Base-by-base conservation (phyloP, 2,797 vertebrate genomes). In the Brachymystax lenok region DNA sequence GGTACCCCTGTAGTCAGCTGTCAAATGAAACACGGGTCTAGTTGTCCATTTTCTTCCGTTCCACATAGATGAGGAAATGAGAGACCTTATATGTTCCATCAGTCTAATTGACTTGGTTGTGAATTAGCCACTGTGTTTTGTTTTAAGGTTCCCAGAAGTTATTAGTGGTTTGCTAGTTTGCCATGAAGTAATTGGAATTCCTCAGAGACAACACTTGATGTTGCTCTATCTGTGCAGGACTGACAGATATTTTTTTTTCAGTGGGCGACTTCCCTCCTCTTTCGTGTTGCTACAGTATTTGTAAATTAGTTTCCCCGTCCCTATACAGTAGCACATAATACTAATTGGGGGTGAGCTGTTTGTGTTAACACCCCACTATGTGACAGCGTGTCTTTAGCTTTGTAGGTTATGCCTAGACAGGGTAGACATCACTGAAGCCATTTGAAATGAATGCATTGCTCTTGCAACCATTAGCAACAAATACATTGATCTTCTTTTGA, bases 41-140 rank as follows among this genome's bases (percentile, higher is more conserved):
- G 73, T 33, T 64, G 21, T 63, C 88, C 86, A 82, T 88, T 82
- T 82, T 78, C 35, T 74, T 78, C 79, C 76, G 33, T 59, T 73
- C 52, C 52, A 69, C 17, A 30, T 61, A 66, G 66, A 68, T 33
- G 66, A 30, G 33, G 5, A 69, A 69, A 59, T 74, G 80, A 82
- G 75, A 76, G 69, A 82, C 85, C 86, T 89, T 91, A 87, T 90
- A 89, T 89, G 91, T 89, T 87, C 87, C 89, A 92, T 93, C 92
- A 92, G 90, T 90, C 88, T 91, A 93, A 93, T 91, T 91, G 88
- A 92, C 89, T 92, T 91, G 87, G 90, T 91, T 92, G 91, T 92
- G 90, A 93, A 94, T 94, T 94, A 93, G 90, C 90, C 82, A 88
- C 90, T 90, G 91, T 91, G 90, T 93, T 92, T 92, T 90, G 90